phyloP scores from a whole-genome alignment of 2,888 invertebrate species.

The Leptopilina drosophilae region DNA sequence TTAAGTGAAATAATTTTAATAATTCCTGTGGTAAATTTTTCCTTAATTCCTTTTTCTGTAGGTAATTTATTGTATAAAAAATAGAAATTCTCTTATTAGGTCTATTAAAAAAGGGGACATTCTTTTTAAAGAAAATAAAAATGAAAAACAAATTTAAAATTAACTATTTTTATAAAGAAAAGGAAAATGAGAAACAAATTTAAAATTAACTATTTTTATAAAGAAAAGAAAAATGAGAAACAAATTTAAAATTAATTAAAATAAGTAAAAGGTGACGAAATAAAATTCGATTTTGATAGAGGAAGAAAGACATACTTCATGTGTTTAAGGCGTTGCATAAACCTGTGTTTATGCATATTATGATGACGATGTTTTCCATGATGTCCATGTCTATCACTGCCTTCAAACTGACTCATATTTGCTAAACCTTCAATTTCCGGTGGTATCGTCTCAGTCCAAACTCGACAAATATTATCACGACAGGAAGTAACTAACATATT shows the following conservation, averaged over 20 bases:
- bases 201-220: no score
- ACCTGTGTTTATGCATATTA: conserved; percentile 92
- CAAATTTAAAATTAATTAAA: neutral
- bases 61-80: no score
- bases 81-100: no score
- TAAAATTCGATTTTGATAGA: no score
- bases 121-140: no score
- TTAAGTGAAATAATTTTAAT: neutral
- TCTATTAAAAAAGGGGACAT: no score
- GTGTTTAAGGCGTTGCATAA: conserved; percentile 97
- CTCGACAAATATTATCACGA: conserved; percentile 97
- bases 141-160: no score
- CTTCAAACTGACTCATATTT: conserved; percentile 82
- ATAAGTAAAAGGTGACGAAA: neutral
- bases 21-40: no score
- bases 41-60: no score
- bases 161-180: no score
- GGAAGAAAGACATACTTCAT: conserved; percentile 87
- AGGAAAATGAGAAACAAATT: neutral
- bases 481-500: conserved; percentile 99
- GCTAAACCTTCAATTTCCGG: conserved; percentile 94
- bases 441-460: conserved; percentile 98
- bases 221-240: neutral
- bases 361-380: conserved; percentile 90
- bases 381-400: conserved; percentile 82